Percentiles rank a stretch among this genome's conserved stretches.
phyloP scores from a whole-genome alignment of 2,888 invertebrate species.

The Dicyrtomina minuta region DNA sequence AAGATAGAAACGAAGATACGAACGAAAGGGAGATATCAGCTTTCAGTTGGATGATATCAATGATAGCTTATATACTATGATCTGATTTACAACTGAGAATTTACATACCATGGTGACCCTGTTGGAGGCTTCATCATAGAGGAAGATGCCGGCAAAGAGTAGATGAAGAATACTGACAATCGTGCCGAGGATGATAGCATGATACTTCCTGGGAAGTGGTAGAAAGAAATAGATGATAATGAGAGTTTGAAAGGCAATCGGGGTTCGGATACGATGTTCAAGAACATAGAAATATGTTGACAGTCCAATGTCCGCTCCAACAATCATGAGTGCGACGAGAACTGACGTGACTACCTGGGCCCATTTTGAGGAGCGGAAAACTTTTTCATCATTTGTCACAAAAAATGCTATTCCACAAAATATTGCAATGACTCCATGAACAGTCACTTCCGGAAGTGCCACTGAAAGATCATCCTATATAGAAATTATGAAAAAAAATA shows the following conservation, averaged over 20 bases:
- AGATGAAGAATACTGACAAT: slow-evolving; percentile 70
- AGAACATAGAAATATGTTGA: slow-evolving; percentile 44
- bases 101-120: slow-evolving; percentile 18
- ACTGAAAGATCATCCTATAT: slow-evolving; percentile 56
- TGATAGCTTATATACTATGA: too few relatives aligned
- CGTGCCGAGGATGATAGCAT: slow-evolving; percentile 70
- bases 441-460: slow-evolving; percentile 59
- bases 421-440: slow-evolving; percentile 58
- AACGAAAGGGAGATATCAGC: too few relatives aligned
- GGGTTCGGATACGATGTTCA: slow-evolving; percentile 42
- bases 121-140: slow-evolving; percentile 58
- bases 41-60: too few relatives aligned
- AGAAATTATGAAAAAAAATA: slow-evolving; percentile 29
- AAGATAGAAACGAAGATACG: too few relatives aligned
- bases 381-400: slow-evolving; percentile 59
- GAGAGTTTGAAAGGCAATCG: slow-evolving; percentile 60
- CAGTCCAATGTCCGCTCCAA: slow-evolving; percentile 48
- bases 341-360: slow-evolving; percentile 58
- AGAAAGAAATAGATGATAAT: slow-evolving; percentile 81
- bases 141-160: slow-evolving; percentile 62
- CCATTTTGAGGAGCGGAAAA: slow-evolving; percentile 57
- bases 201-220: slow-evolving; percentile 72
- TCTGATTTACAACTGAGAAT: too few relatives aligned
- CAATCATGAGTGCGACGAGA: slow-evolving; percentile 44
- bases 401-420: slow-evolving; percentile 59